phyloP scores from a whole-genome alignment of 2,888 invertebrate genomes.

The Hedya salicella region DNA sequence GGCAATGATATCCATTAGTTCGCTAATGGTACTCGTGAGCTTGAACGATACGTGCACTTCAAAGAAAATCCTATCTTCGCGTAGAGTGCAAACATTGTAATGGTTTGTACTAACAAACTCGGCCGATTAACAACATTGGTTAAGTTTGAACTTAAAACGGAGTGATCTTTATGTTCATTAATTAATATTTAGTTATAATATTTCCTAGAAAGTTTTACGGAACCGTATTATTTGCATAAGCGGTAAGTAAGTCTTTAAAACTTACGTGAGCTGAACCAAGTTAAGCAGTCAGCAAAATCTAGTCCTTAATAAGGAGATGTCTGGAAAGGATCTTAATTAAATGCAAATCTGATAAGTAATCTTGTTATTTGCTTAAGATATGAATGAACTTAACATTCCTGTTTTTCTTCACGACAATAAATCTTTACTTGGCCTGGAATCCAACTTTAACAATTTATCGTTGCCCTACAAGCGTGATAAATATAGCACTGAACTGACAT shows the following conservation, averaged over 20 bases:
- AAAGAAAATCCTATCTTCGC: slow-evolving; percentile 16
- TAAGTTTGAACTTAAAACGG: background rate
- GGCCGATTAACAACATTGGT: background rate
- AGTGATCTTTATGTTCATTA: no score
- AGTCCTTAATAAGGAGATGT: slow-evolving; percentile 21
- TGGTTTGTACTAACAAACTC: slow-evolving; percentile 12
- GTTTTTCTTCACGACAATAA: slow-evolving; percentile 35
- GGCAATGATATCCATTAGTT: slow-evolving; percentile 42
- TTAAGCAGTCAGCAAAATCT: no score
- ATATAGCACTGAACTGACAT: slow-evolving; percentile 24
- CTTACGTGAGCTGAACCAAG: slow-evolving; percentile 2
- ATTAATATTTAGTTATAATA: no score
- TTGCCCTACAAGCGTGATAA: slow-evolving; percentile 8
- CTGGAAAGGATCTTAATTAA: slow-evolving; percentile 19
- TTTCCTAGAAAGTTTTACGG: no score
- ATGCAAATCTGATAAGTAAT: slow-evolving; percentile 30
- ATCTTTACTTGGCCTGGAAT: slow-evolving; percentile 34
- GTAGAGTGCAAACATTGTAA: background rate
- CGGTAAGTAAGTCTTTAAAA: background rate
- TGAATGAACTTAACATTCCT: slow-evolving; percentile 21
- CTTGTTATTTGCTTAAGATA: slow-evolving; percentile 17
- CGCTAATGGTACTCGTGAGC: slow-evolving; percentile 33
- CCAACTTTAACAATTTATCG: slow-evolving; percentile 25
- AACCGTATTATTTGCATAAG: no score
- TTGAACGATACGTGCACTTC: slow-evolving; percentile 19